Percentiles rank a stretch among this genome's conserved stretches.
These are phyloP conservation scores for Polydrusus pterygomalis DNA, from an alignment of 2,888 invertebrate species.

Conservation along the genomic window DNA sequence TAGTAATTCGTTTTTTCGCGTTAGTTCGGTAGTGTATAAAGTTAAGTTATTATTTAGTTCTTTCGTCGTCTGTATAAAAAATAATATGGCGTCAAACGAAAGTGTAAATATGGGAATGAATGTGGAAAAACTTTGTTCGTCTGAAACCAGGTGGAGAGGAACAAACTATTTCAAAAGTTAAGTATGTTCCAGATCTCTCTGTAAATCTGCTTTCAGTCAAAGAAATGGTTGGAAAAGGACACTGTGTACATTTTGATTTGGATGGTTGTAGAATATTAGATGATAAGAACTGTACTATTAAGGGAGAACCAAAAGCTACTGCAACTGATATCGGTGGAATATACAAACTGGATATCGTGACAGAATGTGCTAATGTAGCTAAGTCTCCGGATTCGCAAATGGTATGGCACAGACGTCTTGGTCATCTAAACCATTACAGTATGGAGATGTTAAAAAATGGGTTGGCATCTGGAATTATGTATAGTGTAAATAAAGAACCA, in stretches of 20 bases:
- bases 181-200: conserved; percentile 56
- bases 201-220: not conserved
- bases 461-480: conserved; percentile 52
- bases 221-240: not conserved
- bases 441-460: conserved; percentile 54
- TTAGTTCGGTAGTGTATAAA: too few relatives aligned
- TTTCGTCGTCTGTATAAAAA: too few relatives aligned
- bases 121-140: too few relatives aligned
- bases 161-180: too few relatives aligned
- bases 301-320: not conserved
- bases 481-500: conserved; percentile 33
- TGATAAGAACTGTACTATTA: not conserved
- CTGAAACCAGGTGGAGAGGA: too few relatives aligned
- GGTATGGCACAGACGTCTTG: conserved; percentile 2
- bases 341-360: not conserved
- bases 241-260: not conserved
- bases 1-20: too few relatives aligned
- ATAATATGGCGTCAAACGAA: too few relatives aligned
- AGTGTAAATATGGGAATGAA: too few relatives aligned
- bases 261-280: not conserved
- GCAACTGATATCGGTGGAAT: not conserved
- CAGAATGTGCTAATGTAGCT: not conserved
- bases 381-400: not conserved
- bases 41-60: too few relatives aligned
- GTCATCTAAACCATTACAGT: conserved; percentile 54